A percentile compares a stretch with the other conserved stretches of the same genome.
Evolutionary conservation across 2,113 vertebrate genomes (phyloP).

Genomic region (Siniperca knerii): DNA sequence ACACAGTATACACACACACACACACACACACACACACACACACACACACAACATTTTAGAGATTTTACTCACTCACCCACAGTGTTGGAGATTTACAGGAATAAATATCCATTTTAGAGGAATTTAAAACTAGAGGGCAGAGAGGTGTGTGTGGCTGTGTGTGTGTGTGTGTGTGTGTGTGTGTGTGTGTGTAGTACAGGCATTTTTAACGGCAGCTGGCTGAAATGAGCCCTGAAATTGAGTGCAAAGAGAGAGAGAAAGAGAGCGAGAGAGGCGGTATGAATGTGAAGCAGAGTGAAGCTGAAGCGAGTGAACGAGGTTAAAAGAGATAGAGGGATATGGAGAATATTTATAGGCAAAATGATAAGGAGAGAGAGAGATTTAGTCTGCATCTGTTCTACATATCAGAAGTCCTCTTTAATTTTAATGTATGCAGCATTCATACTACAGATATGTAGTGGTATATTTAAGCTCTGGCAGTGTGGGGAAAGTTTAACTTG

Average conservation of each 20-base stretch:
- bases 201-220: slow-evolving; percentile 63
- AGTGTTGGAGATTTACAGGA: slow-evolving; percentile 53
- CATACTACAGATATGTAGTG: not conserved
- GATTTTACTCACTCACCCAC: slow-evolving; percentile 34
- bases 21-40: slow-evolving; percentile 6
- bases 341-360: slow-evolving; percentile 18
- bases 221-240: slow-evolving; percentile 80
- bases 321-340: slow-evolving; percentile 17
- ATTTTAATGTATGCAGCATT: not conserved
- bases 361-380: slow-evolving; percentile 7
- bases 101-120: slow-evolving; percentile 62
- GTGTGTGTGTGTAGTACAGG: not conserved
- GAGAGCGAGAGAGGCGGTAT: slow-evolving; percentile 17
- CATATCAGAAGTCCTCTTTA: slow-evolving; percentile 1
- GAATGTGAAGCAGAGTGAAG: slow-evolving; percentile 49
- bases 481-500: not conserved
- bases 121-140: slow-evolving; percentile 58
- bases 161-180: slow-evolving; percentile 23
- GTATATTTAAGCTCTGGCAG: not conserved
- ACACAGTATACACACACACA: slow-evolving; percentile 7
- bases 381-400: not conserved
- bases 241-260: slow-evolving; percentile 52
- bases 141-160: slow-evolving; percentile 21
- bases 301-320: slow-evolving; percentile 38
- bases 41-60: slow-evolving; percentile 25